Evolutionary conservation across 2,888 invertebrate species (phyloP), one percentile per base, ranked within the genome.

Genomic region (Hoplodrina ambigua): DNA sequence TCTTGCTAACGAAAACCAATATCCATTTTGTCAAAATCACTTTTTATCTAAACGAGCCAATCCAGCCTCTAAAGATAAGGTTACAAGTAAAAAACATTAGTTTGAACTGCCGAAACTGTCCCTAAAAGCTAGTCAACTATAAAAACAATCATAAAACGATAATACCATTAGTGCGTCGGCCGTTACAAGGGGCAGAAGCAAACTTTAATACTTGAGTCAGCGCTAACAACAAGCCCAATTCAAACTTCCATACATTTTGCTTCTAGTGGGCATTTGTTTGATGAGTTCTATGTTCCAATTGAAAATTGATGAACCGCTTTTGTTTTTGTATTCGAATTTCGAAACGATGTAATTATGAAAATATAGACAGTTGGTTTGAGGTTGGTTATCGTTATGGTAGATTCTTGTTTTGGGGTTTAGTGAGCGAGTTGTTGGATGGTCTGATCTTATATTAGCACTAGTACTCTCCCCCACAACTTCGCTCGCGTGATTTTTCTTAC

Each of bases 231-330:
- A 57, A 73, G 66, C 46, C 66, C 69, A 52, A 65, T 82, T 56
- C 69, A 78, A 78, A 84, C 68, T 83, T 79, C 66, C 69, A 82
- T 82, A 78, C 71, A 77, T 82, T 78, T 72, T 50, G 62, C 75
- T 78, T 76, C 57, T 56, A 82, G 76, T 75, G 69, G 73, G 62
- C 74, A 84, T 79, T 86, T 84, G 79, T 85, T 82, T 72, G 78
- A 82, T 72, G 73, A 85, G 85, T 80, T 75, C 63, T 67, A 61
- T 62, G 63, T 70, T 66, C 44, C 75, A 69, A 79, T 72, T 75
- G 75, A 77, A 81, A 83, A 76, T 82, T 85, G 75, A 85, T 81
- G 81, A 84, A 76, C 68, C 63, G 66, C 69, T 82, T 78, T 83
- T 83, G 80, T 85, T 85, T 70, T 56, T 56, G 52, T 50, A 70